A percentile compares a stretch with the other conserved stretches of the same genome.
phyloP scores from a whole-genome alignment of 2,113 vertebrate species.

The Solea solea region DNA sequence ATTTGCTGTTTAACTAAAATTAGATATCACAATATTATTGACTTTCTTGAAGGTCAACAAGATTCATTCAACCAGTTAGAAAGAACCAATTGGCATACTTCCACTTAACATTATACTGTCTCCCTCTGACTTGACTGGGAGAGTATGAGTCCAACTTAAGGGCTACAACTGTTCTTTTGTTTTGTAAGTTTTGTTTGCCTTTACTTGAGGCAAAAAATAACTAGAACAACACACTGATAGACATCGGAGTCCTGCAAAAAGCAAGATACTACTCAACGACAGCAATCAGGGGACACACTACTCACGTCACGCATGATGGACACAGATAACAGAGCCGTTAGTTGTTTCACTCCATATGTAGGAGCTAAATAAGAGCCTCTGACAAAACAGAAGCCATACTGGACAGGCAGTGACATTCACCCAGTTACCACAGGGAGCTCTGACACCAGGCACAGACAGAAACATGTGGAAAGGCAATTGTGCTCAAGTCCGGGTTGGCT shows the following conservation, averaged over 20 bases:
- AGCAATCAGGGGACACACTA: slow-evolving; percentile 7
- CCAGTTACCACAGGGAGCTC: slow-evolving; percentile 41
- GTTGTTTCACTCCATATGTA: slow-evolving; percentile 37
- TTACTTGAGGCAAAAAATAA: no score
- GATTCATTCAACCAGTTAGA: no score
- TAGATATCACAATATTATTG: no score
- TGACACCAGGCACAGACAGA: slow-evolving; percentile 50
- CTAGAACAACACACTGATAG: not conserved
- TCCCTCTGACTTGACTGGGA: no score
- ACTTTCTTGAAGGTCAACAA: no score
- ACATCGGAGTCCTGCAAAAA: not conserved
- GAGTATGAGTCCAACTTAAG: no score
- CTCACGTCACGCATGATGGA: slow-evolving; percentile 29
- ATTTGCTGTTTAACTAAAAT: no score
- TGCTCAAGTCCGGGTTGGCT: slow-evolving; percentile 14
- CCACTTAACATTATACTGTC: no score
- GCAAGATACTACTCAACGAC: not conserved
- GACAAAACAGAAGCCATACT: slow-evolving; percentile 37
- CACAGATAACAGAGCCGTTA: slow-evolving; percentile 31
- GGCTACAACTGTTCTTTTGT: no score
- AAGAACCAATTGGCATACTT: no score
- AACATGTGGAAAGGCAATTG: slow-evolving; percentile 61
- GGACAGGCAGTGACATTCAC: slow-evolving; percentile 50
- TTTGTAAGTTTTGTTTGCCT: no score
- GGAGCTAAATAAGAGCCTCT: slow-evolving; percentile 35